phyloP scores from a whole-genome alignment of 2,888 invertebrate genomes.

The Amaurobius ferox region DNA sequence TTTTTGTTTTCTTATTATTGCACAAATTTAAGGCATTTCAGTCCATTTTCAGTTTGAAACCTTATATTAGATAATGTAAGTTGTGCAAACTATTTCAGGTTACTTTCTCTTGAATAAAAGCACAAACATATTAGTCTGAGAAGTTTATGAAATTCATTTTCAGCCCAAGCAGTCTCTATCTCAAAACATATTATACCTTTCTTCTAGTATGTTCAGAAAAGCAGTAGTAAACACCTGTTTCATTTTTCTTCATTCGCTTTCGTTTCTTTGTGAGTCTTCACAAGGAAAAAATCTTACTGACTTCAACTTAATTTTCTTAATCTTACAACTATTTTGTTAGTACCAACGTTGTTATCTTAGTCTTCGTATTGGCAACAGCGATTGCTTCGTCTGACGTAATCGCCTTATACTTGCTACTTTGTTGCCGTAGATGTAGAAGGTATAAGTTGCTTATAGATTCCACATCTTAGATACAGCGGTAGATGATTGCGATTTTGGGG shows the following conservation, averaged over 20 bases:
- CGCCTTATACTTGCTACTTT: conserved; percentile 54
- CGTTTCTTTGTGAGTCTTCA: conserved; percentile 52
- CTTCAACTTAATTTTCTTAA: conserved; percentile 34
- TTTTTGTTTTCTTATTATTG: too few relatives aligned
- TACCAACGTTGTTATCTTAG: conserved; percentile 40
- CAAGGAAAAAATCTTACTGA: conserved; percentile 29
- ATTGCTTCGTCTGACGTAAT: conserved; percentile 61
- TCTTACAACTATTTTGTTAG: conserved; percentile 47
- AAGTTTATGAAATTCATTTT: not conserved
- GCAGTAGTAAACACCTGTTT: conserved; percentile 64
- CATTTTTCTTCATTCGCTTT: conserved; percentile 64
- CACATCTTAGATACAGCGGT: conserved; percentile 49
- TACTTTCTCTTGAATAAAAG: not conserved
- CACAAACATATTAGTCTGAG: conserved; percentile 10
- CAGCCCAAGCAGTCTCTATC: not conserved
- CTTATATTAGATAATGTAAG: too few relatives aligned
- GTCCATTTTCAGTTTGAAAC: too few relatives aligned
- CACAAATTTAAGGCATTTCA: too few relatives aligned
- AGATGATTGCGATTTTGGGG: conserved; percentile 65
- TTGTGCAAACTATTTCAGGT: too few relatives aligned
- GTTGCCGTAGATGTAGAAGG: conserved; percentile 31
- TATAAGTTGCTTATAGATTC: conserved; percentile 67
- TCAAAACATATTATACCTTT: not conserved
- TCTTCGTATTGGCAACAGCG: conserved; percentile 58
- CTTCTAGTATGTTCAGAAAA: conserved; percentile 28